Percentiles rank a stretch among this genome's conserved stretches.
Conservation (phyloP, 2,888 invertebrate species). For the Aphidius colemani region DNA sequence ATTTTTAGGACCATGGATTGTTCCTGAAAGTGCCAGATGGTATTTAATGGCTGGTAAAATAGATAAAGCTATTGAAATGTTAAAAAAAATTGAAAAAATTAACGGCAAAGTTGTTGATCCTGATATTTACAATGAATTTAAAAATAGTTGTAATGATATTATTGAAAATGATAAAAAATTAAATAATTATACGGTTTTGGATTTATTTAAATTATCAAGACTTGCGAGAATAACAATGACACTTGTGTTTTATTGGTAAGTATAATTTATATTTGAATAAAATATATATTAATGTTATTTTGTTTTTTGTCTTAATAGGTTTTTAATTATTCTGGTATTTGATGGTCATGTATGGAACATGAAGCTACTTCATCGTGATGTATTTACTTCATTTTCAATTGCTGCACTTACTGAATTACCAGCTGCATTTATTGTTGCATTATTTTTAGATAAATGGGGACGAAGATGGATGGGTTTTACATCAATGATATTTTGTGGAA, state of each 20-base stretch:
- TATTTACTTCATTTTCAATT: slow-evolving; percentile 82
- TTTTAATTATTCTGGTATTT: slow-evolving; percentile 84
- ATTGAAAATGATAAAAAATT: slow-evolving; percentile 72
- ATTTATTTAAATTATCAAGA: slow-evolving; percentile 79
- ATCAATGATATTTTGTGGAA: slow-evolving; percentile 78
- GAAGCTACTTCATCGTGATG: slow-evolving; percentile 79
- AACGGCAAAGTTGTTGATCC: slow-evolving; percentile 76
- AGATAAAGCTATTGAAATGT: slow-evolving; percentile 76
- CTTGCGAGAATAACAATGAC: slow-evolving; percentile 76
- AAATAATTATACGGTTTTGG: slow-evolving; percentile 76
- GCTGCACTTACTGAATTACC: slow-evolving; percentile 84
- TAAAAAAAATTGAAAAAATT: slow-evolving; percentile 79
- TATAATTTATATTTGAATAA: slow-evolving; percentile 8
- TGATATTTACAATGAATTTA: slow-evolving; percentile 75
- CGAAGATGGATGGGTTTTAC: slow-evolving; percentile 84
- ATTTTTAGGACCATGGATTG: slow-evolving; percentile 74
- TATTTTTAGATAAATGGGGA: slow-evolving; percentile 80
- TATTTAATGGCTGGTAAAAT: slow-evolving; percentile 82
- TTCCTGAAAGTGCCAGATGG: slow-evolving; percentile 90
- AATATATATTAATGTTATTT: no score
- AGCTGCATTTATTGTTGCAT: slow-evolving; percentile 78
- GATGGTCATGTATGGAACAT: slow-evolving; percentile 90
- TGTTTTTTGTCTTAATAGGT: slow-evolving; percentile 57
- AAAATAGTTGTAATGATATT: slow-evolving; percentile 70
- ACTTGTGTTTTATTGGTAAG: slow-evolving; percentile 77